Base-by-base conservation (phyloP, 2,113 vertebrate genomes). In the Syrrhaptes paradoxus region DNA sequence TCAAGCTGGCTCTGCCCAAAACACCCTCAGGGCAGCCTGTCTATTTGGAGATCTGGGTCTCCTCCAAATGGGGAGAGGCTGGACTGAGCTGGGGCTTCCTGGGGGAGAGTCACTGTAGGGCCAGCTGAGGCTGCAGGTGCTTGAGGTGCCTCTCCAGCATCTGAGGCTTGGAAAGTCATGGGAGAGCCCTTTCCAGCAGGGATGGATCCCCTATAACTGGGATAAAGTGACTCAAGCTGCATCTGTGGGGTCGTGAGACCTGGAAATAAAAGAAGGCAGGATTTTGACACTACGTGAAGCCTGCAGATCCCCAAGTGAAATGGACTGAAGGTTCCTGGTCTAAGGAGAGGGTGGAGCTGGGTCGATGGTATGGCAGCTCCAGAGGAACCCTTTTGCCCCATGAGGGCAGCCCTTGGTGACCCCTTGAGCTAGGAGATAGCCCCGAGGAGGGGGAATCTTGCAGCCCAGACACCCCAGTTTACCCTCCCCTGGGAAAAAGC, bases 21-120 rank as follows among this genome's bases (percentile, higher is more conserved):
- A 3, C n/a, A 5, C 15, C 24, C 10, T 18, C 38, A 10, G 25
- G 2, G n/a, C 38, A 70, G 34, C 45, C 34, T 52, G 19, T 59
- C 18, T 0, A 3, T 2, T 0, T 3, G 4, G 8, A 31, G 55
- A 5, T 38, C 13, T 1, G 3, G 46, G 10, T 70, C 28, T 73
- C 3, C 7, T 8, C 20, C 1, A 0, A 36, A 54, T 3, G 3
- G 3, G 13, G 24, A 43, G 46, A 26, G n/a, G 8, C 1, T 17
- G n/a, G n/a, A 43, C 24, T 29, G 38, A 55, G 9, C 36, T 36
- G 19, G 21, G 16, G 1, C 0, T 10, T 73, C 32, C 70, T 36
- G 43, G 29, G 15, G 28, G 4, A 36, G 21, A 63, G 36, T 22
- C 8, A 1, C 66, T 73, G 51, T 41, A 43, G 31, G 1, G 7